Percentiles rank a stretch among this genome's conserved stretches.
Evolutionary conservation across 2,113 vertebrate species (phyloP).

Genomic region (Psephotus haematonotus): DNA sequence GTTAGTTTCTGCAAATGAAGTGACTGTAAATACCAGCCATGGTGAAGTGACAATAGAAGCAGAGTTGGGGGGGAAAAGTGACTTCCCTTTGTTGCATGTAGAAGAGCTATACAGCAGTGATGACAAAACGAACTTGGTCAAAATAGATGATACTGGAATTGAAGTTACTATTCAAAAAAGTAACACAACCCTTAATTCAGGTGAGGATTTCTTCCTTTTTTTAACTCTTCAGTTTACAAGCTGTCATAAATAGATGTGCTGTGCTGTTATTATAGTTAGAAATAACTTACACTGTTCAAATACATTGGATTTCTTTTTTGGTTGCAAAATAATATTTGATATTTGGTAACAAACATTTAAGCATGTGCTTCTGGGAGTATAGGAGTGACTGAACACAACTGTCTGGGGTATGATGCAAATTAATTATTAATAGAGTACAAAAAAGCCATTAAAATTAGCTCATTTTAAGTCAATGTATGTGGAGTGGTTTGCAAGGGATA

Average conservation of each 20-base stretch:
- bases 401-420: neutral
- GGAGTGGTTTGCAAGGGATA: neutral
- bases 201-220: conserved; percentile 43
- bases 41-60: neutral
- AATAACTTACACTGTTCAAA: neutral
- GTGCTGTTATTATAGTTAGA: neutral
- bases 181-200: neutral
- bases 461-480: neutral
- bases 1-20: neutral
- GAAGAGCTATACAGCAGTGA: neutral
- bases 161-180: conserved; percentile 28
- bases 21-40: neutral
- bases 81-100: neutral
- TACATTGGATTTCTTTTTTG: neutral
- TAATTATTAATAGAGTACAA: neutral
- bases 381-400: neutral
- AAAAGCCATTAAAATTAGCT: neutral
- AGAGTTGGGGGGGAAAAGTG: neutral
- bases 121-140: neutral
- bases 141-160: neutral
- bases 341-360: neutral
- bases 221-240: neutral
- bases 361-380: neutral
- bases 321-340: neutral
- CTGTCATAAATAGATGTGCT: neutral